Conservation (phyloP, 2,888 invertebrate genomes). For the Helicoverpa assulta region DNA sequence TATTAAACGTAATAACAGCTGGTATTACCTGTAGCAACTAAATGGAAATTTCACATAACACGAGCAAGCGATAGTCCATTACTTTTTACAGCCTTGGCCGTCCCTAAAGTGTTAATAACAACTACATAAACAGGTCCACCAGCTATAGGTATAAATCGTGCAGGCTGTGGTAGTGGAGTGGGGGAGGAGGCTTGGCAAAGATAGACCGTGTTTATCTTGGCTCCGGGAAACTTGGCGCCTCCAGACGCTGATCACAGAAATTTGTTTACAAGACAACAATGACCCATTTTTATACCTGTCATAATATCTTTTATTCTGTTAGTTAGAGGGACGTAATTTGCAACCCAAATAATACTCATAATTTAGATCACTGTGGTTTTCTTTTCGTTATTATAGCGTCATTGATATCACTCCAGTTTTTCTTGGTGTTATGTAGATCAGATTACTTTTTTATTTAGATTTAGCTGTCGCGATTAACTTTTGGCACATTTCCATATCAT, state of each 20-base stretch:
- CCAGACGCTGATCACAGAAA: conserved; percentile 68
- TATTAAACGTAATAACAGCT: conserved; percentile 35
- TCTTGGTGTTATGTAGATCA: background rate
- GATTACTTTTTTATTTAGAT: conserved; percentile 31
- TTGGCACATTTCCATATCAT: conserved; percentile 47
- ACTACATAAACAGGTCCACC: conserved; percentile 47
- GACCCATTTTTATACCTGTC: conserved; percentile 71
- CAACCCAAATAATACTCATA: conserved; percentile 11
- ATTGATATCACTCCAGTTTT: conserved; percentile 19
- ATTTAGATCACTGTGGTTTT: background rate
- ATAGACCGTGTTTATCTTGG: conserved; percentile 68
- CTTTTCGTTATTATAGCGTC: conserved; percentile 1
- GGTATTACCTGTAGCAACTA: conserved; percentile 52
- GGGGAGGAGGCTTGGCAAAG: conserved; percentile 55
- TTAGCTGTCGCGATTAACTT: conserved; percentile 27
- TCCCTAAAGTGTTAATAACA: conserved; percentile 61
- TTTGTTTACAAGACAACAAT: conserved; percentile 73
- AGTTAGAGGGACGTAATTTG: conserved; percentile 45
- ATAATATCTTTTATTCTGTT: conserved; percentile 59
- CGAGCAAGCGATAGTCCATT: conserved; percentile 56
- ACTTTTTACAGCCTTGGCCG: conserved; percentile 64
- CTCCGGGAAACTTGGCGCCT: conserved; percentile 74
- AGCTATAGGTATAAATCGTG: conserved; percentile 30
- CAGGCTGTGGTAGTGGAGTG: conserved; percentile 34
- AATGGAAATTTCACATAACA: conserved; percentile 64